Base-by-base conservation (phyloP, 2,797 vertebrate species). In the Danio choprae region DNA sequence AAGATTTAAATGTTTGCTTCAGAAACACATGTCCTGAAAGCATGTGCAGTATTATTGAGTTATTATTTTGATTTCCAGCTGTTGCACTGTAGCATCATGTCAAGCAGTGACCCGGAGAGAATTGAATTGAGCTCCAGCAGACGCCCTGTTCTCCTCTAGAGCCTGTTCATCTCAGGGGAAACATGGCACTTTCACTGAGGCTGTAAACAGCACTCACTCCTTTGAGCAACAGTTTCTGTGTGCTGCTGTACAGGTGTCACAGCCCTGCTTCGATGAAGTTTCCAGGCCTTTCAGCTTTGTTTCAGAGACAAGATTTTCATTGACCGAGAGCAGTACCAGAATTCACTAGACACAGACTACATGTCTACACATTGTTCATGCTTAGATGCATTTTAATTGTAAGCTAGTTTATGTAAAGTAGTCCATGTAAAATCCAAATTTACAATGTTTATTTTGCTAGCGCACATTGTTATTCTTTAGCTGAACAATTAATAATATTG, bases 51-150 rank as follows among this genome's bases (percentile, higher is more conserved):
- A 5, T 11, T 16, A n/a, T 56, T 22, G 5, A n/a, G 9, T 7
- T 43, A 74, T 78, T 59, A 18, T 20, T 43, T 51, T 69, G 76
- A 70, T 65, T 40, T 78, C 59, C 76, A 78, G 76, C 64, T 70
- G 76, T 60, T 78, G 76, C 4, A 8, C 44, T 60, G 55, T 20
- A 64, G 22, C 63, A 53, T 80, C 41, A 56, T 76, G 72, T 68
- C 79, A 78, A 46, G 48, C 67, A 75, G 74, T 77, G 68, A 59
- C 70, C 64, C 75, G 20, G 29, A 44, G 68, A 82, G 68, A 82
- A 70, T 56, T 18, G 64, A 53, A 40, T 13, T 12, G 20, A 7
- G 43, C 43, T 53, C 48, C 70, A 77, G 46, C 64, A 69, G 73
- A 63, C 71, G 64, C 62, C 80, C 65, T 55, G 64, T 63, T 77